Evolutionary conservation across 92 coral and sea anemone genomes (phyloP).

Genomic region (Zoanthus sociatus): DNA sequence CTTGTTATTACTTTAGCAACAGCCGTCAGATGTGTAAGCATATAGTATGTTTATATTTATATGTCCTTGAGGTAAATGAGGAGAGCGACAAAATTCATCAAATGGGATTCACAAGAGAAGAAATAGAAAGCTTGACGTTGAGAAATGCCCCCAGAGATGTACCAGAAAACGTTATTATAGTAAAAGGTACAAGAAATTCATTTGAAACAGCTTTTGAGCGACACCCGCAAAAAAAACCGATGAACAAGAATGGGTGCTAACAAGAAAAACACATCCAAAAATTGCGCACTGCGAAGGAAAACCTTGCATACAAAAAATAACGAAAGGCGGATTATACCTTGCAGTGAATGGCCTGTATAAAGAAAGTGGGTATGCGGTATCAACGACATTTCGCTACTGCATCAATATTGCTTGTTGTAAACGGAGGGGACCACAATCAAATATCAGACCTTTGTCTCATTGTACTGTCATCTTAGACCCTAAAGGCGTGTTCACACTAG

Average conservation of each 20-base stretch:
- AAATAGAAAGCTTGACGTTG: slow-evolving; percentile 7
- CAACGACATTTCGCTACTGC: slow-evolving; percentile 18
- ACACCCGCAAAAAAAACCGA: not conserved
- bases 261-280: slow-evolving; percentile 6
- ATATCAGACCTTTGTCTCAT: not conserved
- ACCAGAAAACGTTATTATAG: not conserved
- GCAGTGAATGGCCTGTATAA: slow-evolving; percentile 2
- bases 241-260: slow-evolving; percentile 4
- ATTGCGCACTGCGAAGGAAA: not conserved
- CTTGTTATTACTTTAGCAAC: not conserved
- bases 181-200: not conserved
- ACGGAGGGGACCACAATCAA: not conserved
- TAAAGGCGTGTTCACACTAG: too few relatives aligned
- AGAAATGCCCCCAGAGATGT: slow-evolving; percentile 3
- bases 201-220: not conserved
- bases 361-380: not conserved
- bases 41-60: not conserved
- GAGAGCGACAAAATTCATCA: slow-evolving; percentile 19
- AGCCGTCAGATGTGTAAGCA: slow-evolving; percentile 9
- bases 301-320: not conserved
- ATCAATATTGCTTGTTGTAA: slow-evolving; percentile 1
- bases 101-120: slow-evolving; percentile 19
- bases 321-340: not conserved
- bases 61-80: slow-evolving; percentile 7
- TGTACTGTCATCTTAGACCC: slow-evolving; percentile 1